Conservation (phyloP, 2,113 vertebrate genomes). For the Apeltes quadracus region DNA sequence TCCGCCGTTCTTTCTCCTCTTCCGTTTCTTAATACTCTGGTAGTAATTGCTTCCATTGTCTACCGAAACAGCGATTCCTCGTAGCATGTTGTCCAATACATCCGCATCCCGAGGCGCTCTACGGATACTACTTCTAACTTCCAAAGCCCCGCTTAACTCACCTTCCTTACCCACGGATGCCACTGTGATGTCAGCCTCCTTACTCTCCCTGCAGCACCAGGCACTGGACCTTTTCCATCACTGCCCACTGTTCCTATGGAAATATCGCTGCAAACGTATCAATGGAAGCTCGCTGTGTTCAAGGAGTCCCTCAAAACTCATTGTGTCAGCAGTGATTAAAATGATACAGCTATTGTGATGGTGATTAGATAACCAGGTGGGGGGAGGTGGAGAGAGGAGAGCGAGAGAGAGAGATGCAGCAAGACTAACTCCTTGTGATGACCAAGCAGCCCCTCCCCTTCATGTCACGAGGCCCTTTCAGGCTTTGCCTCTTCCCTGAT, state of each 20-base stretch:
- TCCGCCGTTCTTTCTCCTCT: not conserved
- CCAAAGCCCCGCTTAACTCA: constrained; percentile 23
- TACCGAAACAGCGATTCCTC: constrained; percentile 11
- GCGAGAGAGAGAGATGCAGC: constrained; percentile 8
- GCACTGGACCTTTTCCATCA: constrained; percentile 2
- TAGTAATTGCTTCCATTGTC: constrained; percentile 28
- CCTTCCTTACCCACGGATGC: constrained; percentile 4
- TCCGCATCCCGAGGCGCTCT: constrained; percentile 1
- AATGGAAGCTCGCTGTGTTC: not conserved
- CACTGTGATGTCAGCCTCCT: not conserved
- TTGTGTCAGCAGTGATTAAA: constrained; percentile 34
- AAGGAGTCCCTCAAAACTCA: not conserved
- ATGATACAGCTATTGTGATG: constrained; percentile 8
- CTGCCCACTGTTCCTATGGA: no score
- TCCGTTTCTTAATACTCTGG: constrained; percentile 4
- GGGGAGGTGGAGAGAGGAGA: not conserved
- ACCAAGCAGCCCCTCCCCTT: constrained; percentile 57
- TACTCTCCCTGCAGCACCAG: not conserved
- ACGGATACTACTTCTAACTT: constrained; percentile 9
- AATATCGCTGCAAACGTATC: not conserved
- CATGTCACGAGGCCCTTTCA: constrained; percentile 35
- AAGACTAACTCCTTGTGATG: constrained; percentile 49
- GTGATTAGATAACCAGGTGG: constrained; percentile 17
- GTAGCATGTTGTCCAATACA: constrained; percentile 1
- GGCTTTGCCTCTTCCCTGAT: constrained; percentile 59